Evolutionary conservation across 2,797 vertebrate species (phyloP).

Genomic region (Alcedo atthis): DNA sequence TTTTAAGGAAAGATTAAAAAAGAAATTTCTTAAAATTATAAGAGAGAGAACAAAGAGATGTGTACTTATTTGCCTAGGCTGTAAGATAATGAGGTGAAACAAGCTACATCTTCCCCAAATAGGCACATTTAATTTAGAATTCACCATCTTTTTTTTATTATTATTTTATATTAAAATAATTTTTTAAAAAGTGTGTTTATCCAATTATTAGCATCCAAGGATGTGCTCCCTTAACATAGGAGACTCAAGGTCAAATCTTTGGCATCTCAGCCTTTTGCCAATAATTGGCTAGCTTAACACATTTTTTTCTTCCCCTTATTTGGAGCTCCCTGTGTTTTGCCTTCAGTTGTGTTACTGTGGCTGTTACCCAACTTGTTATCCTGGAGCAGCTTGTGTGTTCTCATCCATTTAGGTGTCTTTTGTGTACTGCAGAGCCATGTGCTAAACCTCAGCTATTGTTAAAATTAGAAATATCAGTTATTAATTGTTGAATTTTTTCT

Average conservation of each 20-base stretch:
- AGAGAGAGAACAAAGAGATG: not conserved
- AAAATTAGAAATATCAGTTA: not conserved
- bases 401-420: accelerated
- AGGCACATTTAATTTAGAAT: not conserved
- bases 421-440: not conserved
- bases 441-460: not conserved
- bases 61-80: not conserved
- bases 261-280: not conserved
- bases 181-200: not conserved
- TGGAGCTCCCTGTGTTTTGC: too few species aligned
- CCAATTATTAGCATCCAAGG: not conserved
- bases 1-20: not conserved
- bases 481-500: not conserved
- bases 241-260: not conserved
- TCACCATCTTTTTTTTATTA: not conserved
- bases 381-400: not conserved
- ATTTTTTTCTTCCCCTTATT: too few species aligned
- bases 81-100: not conserved
- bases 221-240: not conserved
- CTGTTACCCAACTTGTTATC: not conserved
- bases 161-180: not conserved
- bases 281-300: not conserved
- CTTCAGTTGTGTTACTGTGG: not conserved
- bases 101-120: not conserved
- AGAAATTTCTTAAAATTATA: not conserved